These are phyloP conservation scores for Pelosia muscerda DNA, from an alignment of 2,888 invertebrate species.

Conservation along the genomic window DNA sequence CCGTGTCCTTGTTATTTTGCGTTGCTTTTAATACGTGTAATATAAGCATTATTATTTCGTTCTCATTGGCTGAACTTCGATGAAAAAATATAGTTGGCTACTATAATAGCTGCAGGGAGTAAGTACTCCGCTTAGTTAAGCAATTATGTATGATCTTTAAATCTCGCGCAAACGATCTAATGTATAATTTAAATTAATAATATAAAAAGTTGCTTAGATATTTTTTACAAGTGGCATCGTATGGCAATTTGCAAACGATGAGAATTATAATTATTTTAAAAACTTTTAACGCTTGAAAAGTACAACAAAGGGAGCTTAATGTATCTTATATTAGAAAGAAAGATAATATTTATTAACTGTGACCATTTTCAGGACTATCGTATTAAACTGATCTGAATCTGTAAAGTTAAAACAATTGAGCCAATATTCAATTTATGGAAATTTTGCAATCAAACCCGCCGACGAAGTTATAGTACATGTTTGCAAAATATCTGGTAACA, in stretches of 20 bases:
- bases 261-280: neutral
- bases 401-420: neutral
- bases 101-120: too few relatives aligned
- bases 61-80: neutral
- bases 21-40: neutral
- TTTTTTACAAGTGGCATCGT: neutral
- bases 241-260: neutral
- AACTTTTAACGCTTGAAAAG: neutral
- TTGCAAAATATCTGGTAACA: slow-evolving; percentile 24
- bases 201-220: neutral
- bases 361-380: neutral
- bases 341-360: neutral
- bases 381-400: too few relatives aligned
- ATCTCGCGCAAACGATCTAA: neutral
- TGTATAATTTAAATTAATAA: neutral
- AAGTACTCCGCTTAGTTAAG: too few relatives aligned
- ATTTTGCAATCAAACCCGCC: neutral
- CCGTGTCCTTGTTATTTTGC: neutral
- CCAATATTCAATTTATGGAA: neutral
- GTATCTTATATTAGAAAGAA: too few relatives aligned
- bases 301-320: neutral
- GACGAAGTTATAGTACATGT: neutral
- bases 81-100: neutral
- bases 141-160: neutral
- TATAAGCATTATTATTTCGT: neutral